Evolutionary conservation across 2,797 vertebrate genomes (phyloP).

Genomic region (Pipistrellus kuhlii): DNA sequence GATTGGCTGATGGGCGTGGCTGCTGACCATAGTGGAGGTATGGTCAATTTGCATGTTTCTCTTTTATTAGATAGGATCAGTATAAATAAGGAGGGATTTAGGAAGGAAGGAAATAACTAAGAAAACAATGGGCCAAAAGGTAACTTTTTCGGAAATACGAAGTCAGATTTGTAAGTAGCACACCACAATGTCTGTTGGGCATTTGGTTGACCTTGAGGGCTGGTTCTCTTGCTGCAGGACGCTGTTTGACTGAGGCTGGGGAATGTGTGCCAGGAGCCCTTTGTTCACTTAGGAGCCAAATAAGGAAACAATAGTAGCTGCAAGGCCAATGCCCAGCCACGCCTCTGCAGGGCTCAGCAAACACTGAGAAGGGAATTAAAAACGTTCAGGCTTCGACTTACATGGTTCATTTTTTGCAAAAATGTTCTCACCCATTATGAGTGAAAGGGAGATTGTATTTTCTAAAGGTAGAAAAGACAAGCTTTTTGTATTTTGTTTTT

Average conservation of each 20-base stretch:
- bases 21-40: no score
- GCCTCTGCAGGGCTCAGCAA: not conserved
- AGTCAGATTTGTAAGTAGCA: not conserved
- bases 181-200: not conserved
- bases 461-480: not conserved
- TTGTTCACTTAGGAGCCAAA: not conserved
- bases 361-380: not conserved
- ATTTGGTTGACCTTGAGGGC: not conserved
- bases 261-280: not conserved
- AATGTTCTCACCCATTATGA: not conserved
- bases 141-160: not conserved
- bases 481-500: not conserved
- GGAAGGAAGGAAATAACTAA: not conserved
- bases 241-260: conserved; percentile 36
- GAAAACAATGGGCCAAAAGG: not conserved
- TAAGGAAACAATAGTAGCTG: not conserved
- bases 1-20: no score
- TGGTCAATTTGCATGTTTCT: no score
- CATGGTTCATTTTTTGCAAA: not conserved
- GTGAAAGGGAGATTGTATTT: not conserved
- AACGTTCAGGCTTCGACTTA: not conserved
- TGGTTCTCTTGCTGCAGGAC: not conserved
- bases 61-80: no score
- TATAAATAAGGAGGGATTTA: not conserved
- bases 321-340: fast-evolving